These are phyloP conservation scores for Amphimedon queenslandica DNA, from an alignment of 37 sponge, comb jelly and placozoan species.

Conservation along the genomic window DNA sequence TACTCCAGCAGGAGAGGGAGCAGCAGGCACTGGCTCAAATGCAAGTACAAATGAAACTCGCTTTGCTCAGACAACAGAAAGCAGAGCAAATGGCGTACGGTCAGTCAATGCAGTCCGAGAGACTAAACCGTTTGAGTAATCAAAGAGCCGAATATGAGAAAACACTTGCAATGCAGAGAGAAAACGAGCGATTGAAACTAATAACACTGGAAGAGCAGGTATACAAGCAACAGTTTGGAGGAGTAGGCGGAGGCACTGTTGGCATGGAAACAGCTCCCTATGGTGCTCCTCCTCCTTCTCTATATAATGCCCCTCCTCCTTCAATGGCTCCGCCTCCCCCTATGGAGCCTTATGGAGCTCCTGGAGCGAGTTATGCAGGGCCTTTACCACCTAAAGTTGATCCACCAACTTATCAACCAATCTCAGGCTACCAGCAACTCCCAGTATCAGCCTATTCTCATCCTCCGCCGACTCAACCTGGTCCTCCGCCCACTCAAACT, in stretches of 20 bases:
- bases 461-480: too few relatives aligned
- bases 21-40: conserved; percentile 79
- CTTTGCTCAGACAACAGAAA: conserved; percentile 89
- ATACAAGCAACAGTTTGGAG: conserved; percentile 56
- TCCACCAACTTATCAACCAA: too few relatives aligned
- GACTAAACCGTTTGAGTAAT: conserved; percentile 21
- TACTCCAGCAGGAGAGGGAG: conserved; percentile 88
- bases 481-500: too few relatives aligned
- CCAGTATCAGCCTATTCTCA: too few relatives aligned
- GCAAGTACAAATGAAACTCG: conserved; percentile 77
- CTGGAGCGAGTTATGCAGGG: not conserved
- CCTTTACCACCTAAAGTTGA: not conserved
- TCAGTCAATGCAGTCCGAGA: conserved; percentile 54
- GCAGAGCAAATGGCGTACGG: conserved; percentile 82
- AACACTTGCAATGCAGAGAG: conserved; percentile 51
- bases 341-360: not conserved
- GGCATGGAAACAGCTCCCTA: not conserved
- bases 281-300: not conserved
- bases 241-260: not conserved
- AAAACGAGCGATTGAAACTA: conserved; percentile 62
- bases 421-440: too few relatives aligned
- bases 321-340: not conserved
- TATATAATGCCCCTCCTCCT: not conserved
- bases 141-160: conserved; percentile 54
- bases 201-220: conserved; percentile 73